These are phyloP conservation scores for Bombyx huttoni DNA, from an alignment of 2,888 invertebrate species.

Conservation along the genomic window DNA sequence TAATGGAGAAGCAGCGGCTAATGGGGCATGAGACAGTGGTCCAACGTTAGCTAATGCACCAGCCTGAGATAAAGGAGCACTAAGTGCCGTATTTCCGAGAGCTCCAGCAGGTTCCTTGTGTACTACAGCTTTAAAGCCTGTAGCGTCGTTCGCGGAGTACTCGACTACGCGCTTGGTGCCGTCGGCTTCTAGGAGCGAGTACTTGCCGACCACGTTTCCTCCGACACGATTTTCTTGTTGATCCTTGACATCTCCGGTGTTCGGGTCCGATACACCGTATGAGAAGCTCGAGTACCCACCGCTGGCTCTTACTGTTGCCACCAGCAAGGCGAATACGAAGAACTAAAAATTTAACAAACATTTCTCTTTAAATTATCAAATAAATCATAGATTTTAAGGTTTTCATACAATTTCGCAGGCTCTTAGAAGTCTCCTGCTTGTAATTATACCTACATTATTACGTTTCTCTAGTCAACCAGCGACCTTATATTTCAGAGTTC, in stretches of 20 bases:
- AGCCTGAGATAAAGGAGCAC: constrained; percentile 10
- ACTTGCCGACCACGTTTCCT: no score
- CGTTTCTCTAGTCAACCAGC: no score
- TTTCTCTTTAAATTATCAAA: no score
- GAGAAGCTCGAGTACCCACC: constrained; percentile 43
- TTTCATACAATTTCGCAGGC: no score
- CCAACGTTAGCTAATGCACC: no score
- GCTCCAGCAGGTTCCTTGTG: constrained; percentile 35
- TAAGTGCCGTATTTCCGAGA: constrained; percentile 14
- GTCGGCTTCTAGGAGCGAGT: constrained; percentile 66
- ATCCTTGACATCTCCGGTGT: constrained; percentile 47
- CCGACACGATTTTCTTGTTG: no score
- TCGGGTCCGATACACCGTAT: constrained; percentile 45
- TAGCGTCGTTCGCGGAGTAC: constrained; percentile 47
- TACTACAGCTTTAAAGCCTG: constrained; percentile 44
- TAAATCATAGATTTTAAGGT: no score
- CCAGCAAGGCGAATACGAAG: constrained; percentile 30
- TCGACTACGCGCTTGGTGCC: constrained; percentile 73
- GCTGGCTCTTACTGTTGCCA: constrained; percentile 27
- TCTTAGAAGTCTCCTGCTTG: no score
- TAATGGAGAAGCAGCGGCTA: no score
- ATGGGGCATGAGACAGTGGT: no score
- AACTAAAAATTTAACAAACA: constrained; percentile 34
- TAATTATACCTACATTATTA: no score
- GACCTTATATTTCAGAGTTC: no score